Base-by-base conservation (phyloP, 2,113 vertebrate species). In the Ellobius talpinus region DNA sequence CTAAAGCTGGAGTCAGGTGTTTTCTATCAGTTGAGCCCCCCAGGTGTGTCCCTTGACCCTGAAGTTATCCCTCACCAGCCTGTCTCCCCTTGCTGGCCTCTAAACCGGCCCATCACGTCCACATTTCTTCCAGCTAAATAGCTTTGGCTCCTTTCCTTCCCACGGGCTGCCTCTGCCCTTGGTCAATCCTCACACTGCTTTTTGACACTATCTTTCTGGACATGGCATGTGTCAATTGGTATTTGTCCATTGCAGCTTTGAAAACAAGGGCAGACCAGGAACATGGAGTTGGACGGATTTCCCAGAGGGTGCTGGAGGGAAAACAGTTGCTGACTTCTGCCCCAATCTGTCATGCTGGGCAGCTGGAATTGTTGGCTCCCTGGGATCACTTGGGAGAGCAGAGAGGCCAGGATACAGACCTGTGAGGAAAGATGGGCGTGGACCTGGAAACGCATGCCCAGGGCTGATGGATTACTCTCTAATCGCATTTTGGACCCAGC, bases 261-360 rank as follows among this genome's bases (percentile, higher is more conserved):
- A 95, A 96, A 96, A 84, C 79, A 66, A 96, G 91, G 90, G 63
- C 85, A 68, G 91, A 24, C 81, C 73, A 50, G 87, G 42, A 85
- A 85, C 81, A 16, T 29, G 29, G 24, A 73, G 50, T 36, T 81
- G 89, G 74, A 74, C 82, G 61, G 81, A 95, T 96, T 98, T 97
- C 97, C 87, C 90, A 89, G 88, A 94, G 95, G 95, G 55, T 45
- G 81, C 88, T 92, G 26, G 65, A 95, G 95, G 82, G 95, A 89
- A 93, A 96, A 92, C 77, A 73, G 61, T 97, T 78, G 81, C 89
- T 72, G 33, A 91, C 94, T 93, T 97, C 82, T 52, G 93, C 95
- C 95, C 77, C 47, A 58, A 76, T 95, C 90, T 93, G 85, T 96
- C 95, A 90, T 31, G 61, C 31, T 87, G 89, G 76, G 88, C 94